Evolutionary conservation across 2,888 invertebrate genomes (phyloP), one percentile per base, ranked within the genome.

Genomic region (Desoria tigrina): DNA sequence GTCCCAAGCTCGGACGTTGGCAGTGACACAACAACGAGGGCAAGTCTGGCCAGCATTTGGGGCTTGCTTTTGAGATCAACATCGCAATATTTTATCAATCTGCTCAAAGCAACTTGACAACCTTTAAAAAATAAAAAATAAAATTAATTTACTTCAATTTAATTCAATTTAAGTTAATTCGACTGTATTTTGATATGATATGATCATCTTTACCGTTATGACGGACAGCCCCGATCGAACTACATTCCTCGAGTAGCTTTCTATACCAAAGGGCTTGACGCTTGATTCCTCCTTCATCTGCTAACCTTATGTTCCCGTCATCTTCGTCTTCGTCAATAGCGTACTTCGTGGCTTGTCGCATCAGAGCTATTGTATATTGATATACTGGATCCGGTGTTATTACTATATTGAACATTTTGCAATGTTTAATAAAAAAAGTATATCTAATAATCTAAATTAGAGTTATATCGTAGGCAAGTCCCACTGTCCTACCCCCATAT

Each of bases 1-100:
- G 69, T 61, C n/a, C 61, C 75, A n/a, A 75, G 37, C 28, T 74
- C 75, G 2, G 72, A 74, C 0, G 69, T 69, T 4, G 75, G 73
- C 9, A 75, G 56, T 0, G 75, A 75, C 9, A 70, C 66, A 14
- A 69, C 67, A 4, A 75, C 61, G 3, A 75, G 61, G 3, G 73
- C 72, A 3, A 73, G 53, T 27, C 73, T 49, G 28, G 68, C 57
- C 3, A 74, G 51, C 75, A 75, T 70, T 28, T 70, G 62, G 3
- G 72, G 70, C 27, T 63, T 70, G 0, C 66, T 64, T 32, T 73
- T 74, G 61, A 68, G 64, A 39, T 75, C 71, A 1, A 75, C 71
- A 54, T 75, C 75, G 57, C 72, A 74, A 51, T 74, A 75, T 21
- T 66, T 68, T 1, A 61, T 42, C 6, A 75, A 54, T 54, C 70